Evolutionary conservation across 2,113 vertebrate species (phyloP).

Genomic region (Plotosus lineatus): DNA sequence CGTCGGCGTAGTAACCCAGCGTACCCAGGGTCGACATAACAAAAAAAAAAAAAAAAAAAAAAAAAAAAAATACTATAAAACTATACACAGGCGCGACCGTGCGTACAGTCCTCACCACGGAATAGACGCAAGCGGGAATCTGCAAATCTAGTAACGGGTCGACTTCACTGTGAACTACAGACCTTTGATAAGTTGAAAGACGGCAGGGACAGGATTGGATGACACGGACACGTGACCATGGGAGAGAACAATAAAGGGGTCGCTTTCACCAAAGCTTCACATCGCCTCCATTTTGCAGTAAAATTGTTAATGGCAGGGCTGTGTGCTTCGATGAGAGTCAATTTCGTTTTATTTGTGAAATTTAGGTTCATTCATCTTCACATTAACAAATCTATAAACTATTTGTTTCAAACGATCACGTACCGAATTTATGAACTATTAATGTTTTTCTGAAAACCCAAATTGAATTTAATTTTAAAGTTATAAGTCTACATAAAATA

Average conservation of each 20-base stretch:
- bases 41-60: slow-evolving; percentile 52
- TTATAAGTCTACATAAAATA: not conserved
- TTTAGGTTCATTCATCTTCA: slow-evolving; percentile 79
- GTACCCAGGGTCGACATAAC: slow-evolving; percentile 89
- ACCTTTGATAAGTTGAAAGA: slow-evolving; percentile 92
- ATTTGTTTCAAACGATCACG: not conserved
- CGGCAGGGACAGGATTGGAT: slow-evolving; percentile 87
- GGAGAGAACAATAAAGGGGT: slow-evolving; percentile 98
- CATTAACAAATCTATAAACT: not conserved
- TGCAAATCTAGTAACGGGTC: slow-evolving; percentile 85
- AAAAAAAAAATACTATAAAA: slow-evolving; percentile 22
- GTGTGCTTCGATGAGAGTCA: slow-evolving; percentile 88
- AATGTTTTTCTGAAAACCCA: not conserved
- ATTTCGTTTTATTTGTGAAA: slow-evolving; percentile 81
- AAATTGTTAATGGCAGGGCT: slow-evolving; percentile 95
- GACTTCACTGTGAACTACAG: slow-evolving; percentile 86
- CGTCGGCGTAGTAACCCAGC: slow-evolving; percentile 90
- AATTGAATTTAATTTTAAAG: not conserved
- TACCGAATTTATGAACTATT: not conserved
- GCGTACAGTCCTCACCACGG: slow-evolving; percentile 60
- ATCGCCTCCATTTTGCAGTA: slow-evolving; percentile 92
- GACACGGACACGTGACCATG: slow-evolving; percentile 84
- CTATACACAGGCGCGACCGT: slow-evolving; percentile 35
- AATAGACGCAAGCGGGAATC: slow-evolving; percentile 80
- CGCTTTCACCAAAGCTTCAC: slow-evolving; percentile 92